phyloP scores from a whole-genome alignment of 2,888 invertebrate genomes.

The Podabrus alpinus region DNA sequence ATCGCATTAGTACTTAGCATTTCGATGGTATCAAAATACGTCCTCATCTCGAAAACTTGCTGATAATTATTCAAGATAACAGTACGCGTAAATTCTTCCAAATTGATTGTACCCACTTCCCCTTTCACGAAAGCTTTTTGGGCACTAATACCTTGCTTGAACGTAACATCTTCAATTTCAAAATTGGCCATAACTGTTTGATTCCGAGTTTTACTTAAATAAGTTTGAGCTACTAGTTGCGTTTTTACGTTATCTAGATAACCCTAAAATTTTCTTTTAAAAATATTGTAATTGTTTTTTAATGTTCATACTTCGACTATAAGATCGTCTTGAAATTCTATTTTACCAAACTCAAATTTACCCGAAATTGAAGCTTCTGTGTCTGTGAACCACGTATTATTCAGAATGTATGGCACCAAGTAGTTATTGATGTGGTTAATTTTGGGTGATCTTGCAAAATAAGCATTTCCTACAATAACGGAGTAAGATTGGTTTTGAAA shows the following conservation, averaged over 20 bases:
- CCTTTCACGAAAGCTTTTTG: slow-evolving; percentile 48
- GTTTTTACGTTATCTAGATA: slow-evolving; percentile 57
- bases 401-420: slow-evolving; percentile 47
- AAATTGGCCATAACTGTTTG: slow-evolving; percentile 56
- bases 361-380: slow-evolving; percentile 44
- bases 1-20: neutral
- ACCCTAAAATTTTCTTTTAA: slow-evolving; percentile 51
- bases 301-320: slow-evolving; percentile 44
- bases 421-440: slow-evolving; percentile 53
- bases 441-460: slow-evolving; percentile 54
- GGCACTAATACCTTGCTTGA: slow-evolving; percentile 48
- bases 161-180: slow-evolving; percentile 53
- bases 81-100: slow-evolving; percentile 54
- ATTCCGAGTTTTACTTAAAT: slow-evolving; percentile 58
- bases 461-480: slow-evolving; percentile 53
- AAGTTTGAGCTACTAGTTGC: slow-evolving; percentile 55
- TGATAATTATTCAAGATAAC: slow-evolving; percentile 53
- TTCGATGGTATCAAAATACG: neutral
- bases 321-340: slow-evolving; percentile 46
- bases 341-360: slow-evolving; percentile 45
- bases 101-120: slow-evolving; percentile 46
- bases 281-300: slow-evolving; percentile 11
- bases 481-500: neutral
- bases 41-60: slow-evolving; percentile 54
- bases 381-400: slow-evolving; percentile 59